Evolutionary conservation across 1,140 invertebrate genomes (phyloP), one percentile per base, ranked within the genome.

Genomic region (Atta colombica): DNA sequence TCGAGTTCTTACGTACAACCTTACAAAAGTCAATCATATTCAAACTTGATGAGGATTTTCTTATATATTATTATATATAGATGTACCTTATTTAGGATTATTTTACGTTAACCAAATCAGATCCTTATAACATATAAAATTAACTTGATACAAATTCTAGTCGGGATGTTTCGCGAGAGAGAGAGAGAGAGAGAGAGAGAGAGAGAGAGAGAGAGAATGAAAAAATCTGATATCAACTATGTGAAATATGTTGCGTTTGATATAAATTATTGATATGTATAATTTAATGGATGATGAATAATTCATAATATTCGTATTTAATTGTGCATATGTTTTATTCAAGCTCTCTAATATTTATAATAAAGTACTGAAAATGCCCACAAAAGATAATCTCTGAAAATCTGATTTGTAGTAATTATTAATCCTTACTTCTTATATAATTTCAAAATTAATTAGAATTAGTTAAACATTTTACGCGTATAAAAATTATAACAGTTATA

Each of bases 211-310:
- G 39, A 45, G 39, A 45, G 39, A 45, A 12, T 12, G 6, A 1
- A 8, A 39, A 39, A 60, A 82, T 71, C 21, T 35, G 25, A 61
- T 35, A n/a, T 49, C 35, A 61, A 6, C 18, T 58, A 21, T 31
- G 18, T 28, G 61, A 53, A 28, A 82, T 45, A 16, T 45, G 2
- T 49, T n/a, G 6, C 21, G 14, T 55, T 45, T 25, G 5, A 74
- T 53, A 35, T 31, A 74, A 55, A 61, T 72, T n/a, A 49, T 8
- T 61, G 35, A 82, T 82, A 45, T 45, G 39, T 45, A 25, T 25
- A 72, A 82, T 60, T 72, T 60, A 60, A 51, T 45, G 10, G 2
- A 10, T 5, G 6, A 75, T 72, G 21, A 68, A 80, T 80, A 68
- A 65, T 51, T 60, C 7, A 21, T 31, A 53, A 7, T 35, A 35